A percentile compares a stretch with the other conserved stretches of the same genome.
Conservation (phyloP, 2,113 vertebrate genomes). For the Ammodytes marinus region DNA sequence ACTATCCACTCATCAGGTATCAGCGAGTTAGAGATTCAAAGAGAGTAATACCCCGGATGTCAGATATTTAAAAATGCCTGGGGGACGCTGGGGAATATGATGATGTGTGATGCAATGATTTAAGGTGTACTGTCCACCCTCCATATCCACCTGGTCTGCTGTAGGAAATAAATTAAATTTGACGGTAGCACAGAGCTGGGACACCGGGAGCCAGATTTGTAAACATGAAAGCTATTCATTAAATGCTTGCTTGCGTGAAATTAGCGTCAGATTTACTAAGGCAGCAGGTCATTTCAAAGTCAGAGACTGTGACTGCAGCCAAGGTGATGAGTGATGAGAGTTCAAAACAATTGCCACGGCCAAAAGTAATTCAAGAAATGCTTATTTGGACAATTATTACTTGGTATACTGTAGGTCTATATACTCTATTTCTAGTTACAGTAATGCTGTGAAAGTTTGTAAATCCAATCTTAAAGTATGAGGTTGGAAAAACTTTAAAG, state of each 20-base stretch:
- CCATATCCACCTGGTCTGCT: not conserved
- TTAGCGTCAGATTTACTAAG: slow-evolving; percentile 28
- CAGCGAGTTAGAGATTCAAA: slow-evolving; percentile 6
- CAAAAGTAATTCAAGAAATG: not conserved
- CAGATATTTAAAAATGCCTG: slow-evolving; percentile 17
- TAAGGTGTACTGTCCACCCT: not conserved
- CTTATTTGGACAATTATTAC: not conserved
- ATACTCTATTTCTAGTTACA: too few relatives aligned
- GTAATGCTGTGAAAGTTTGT: not conserved
- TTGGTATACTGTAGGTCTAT: not conserved
- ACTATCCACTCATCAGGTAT: slow-evolving; percentile 17
- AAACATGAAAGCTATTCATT: slow-evolving; percentile 44
- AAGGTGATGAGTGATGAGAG: not conserved
- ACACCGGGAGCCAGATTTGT: slow-evolving; percentile 17
- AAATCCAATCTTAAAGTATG: not conserved
- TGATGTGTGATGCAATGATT: not conserved
- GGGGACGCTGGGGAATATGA: not conserved
- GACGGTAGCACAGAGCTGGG: slow-evolving; percentile 4
- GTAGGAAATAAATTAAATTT: slow-evolving; percentile 1
- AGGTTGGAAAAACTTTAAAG: not conserved
- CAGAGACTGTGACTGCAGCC: slow-evolving; percentile 11
- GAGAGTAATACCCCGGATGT: slow-evolving; percentile 12
- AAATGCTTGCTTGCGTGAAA: slow-evolving; percentile 43
- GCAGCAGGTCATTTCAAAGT: slow-evolving; percentile 45
- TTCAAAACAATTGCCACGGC: not conserved